Evolutionary conservation across 2,113 vertebrate species (phyloP), one percentile per base, ranked within the genome.

Genomic region (Poeciliopsis turrubarensis): DNA sequence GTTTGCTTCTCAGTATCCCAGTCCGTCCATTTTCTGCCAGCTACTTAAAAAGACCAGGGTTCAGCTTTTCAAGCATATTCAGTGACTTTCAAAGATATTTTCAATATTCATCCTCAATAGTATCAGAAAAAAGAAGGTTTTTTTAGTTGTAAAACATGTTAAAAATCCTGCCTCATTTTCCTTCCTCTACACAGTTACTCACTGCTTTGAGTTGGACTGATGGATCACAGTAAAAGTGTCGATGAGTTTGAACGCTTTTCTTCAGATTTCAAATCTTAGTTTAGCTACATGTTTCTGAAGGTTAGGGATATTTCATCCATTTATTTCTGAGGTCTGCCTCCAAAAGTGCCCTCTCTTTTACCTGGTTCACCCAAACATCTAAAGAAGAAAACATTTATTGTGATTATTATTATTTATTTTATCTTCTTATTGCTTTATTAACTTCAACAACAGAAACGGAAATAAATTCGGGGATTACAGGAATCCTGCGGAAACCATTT

Each of bases 1-100:
- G 41, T 82, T 60, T 60, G 22, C 6, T 6, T 80, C 7, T 64
- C 2, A 26, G 8, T 51, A 14, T 77, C 27, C 66, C 25, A 15
- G 25, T 41, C n/a, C 37, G 66, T 30, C 19, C 7, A 26, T 44
- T 72, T 69, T 74, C 60, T 79, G 65, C 29, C 65, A 22, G 22
- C 66, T 73, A 10, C 47, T 25, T 25, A 13, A 15, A 65, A 17
- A 47, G 44, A 17, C 17, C 26, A 17, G 60, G 30, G 27, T 57
- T 25, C 25, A 60, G 68, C 19, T 60, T 70, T 27, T 57, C 39
- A 25, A 70, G 22, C 51, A 22, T 54, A 54, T 8, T 54, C 7
- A 57, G 6, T 10, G 44, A 15, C 25, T n/a, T 11, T 57, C 10
- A 57, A 57, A 57, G 25, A 7, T 25, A 25, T 57, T n/a, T 11